Evolutionary conservation across 30 jellyfish, hydroid and myxozoan genomes (phyloP), one percentile per base, ranked within the genome.

Genomic region (Mastigias papua): DNA sequence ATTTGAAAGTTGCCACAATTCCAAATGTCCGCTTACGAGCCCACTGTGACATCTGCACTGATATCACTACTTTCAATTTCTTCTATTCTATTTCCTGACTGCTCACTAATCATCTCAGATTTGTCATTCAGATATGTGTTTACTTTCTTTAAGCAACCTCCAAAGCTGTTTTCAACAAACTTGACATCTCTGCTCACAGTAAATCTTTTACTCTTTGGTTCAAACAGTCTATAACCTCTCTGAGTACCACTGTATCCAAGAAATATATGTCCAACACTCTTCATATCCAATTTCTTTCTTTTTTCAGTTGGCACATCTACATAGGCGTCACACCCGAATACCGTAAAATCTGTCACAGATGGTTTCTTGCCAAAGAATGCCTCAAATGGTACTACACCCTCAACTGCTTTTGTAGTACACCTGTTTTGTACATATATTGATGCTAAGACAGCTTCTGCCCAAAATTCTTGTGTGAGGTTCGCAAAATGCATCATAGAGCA

Each of bases 401-500:
- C 42, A 3, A 79, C 90, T 6, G 90, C 90, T 21, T 13, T 80
- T 13, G 78, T 76, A 23, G 79, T 35, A 48, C 49, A 22, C n/a
- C 82, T 19, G 71, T 80, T 80, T 20, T 65, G 32, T 7, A 62
- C 20, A 20, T 54, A 21, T 1, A 37, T 32, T 7, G 70, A 68
- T 15, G 83, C 34, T 35, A 8, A 23, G 15, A 62, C 70, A 21
- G 83, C 82, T 57, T 57, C 69, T 16, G 26, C 4, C 69, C 69
- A 57, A 19, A 57, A 67, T 27, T 26, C 68, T 13, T 34, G 29
- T 35, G 92, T 48, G 34, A 34, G n/a, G 27, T 77, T 78, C 8
- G 93, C 80, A 17, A 35, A 21, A 4, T 84, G 78, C 48, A 84
- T n/a, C 89, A 84, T 69, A 21, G 93, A 64, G 30, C 69, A 48